Evolutionary conservation across 2,888 invertebrate species (phyloP), one percentile per base, ranked within the genome.

Genomic region (Muscina levida): DNA sequence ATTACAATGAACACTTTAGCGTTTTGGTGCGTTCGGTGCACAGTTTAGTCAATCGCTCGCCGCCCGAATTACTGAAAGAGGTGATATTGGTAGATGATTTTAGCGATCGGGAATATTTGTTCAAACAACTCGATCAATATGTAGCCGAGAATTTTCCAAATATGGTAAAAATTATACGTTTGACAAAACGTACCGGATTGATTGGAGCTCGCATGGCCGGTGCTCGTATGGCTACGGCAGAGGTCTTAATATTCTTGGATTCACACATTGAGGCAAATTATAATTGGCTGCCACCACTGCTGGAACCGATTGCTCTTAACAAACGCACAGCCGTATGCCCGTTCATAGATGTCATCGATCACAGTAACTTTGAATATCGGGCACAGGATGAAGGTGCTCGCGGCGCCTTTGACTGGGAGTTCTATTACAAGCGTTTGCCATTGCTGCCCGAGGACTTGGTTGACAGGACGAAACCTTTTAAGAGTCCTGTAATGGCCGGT

Each of bases 401-500:
- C 2, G 96, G 98, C 0, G 97, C 97, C 11, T 99, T 99, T 90
- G 98, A 99, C 90, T 99, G 99, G 99, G 96, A 98, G 89, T 94
- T 99, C 87, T 98, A 94, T 91, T 99, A 99, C 91, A 99, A 99
- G 91, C 92, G 97, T n/a, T 91, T 98, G 83, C 97, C 98, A 0
- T 87, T 97, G 11, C 66, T 90, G 42, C 87, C 88, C 0, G 89
- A 89, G 67, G 90, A 90, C 83, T 79, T 89, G 3, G 70, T 84
- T 6, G 87, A 89, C 80, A 87, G 85, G 1, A 86, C 90, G 0
- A 87, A 89, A 39, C 91, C 91, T 0, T 91, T 90, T 73, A 86
- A 95, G 91, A 97, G 97, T 88, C 99, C 99, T 0, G 95, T 99
- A 0, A 99, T 99, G 99, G 98, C 98, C 39, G 99, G 99, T 13